phyloP scores from a whole-genome alignment of 2,113 vertebrate species.

The Mesembrinibis cayennensis region DNA sequence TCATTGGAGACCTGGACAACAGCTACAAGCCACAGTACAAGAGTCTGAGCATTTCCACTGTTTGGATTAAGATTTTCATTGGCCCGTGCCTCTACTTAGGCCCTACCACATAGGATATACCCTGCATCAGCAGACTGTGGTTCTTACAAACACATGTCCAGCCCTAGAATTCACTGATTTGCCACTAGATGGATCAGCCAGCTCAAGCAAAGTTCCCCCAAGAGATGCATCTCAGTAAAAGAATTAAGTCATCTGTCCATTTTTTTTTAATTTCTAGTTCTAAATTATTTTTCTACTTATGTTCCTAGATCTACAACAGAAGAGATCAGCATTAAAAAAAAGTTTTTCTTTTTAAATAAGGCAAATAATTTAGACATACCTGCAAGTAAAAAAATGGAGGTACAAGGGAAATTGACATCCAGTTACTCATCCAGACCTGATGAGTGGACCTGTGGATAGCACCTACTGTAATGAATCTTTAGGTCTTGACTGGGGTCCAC shows the following conservation, averaged over 20 bases:
- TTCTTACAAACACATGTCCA: background rate
- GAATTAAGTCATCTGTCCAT: fast-evolving
- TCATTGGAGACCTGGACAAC: background rate
- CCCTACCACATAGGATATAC: background rate
- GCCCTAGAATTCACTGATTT: background rate
- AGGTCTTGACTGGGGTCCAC: fast-evolving
- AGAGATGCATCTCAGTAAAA: background rate
- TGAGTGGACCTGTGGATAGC: background rate
- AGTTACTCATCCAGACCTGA: background rate
- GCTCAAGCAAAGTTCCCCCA: background rate
- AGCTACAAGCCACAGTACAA: background rate
- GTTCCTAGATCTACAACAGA: background rate
- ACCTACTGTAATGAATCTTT: background rate
- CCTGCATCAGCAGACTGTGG: background rate
- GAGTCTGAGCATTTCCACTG: background rate
- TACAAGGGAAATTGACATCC: background rate
- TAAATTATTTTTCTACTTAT: background rate
- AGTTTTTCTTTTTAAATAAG: background rate
- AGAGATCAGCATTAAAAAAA: background rate
- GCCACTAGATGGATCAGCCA: background rate
- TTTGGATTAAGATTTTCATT: background rate
- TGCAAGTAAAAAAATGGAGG: background rate
- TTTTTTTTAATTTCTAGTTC: background rate
- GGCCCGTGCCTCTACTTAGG: background rate
- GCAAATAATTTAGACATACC: background rate